Conservation (phyloP, 2,113 vertebrate species). For the Columbina picui region DNA sequence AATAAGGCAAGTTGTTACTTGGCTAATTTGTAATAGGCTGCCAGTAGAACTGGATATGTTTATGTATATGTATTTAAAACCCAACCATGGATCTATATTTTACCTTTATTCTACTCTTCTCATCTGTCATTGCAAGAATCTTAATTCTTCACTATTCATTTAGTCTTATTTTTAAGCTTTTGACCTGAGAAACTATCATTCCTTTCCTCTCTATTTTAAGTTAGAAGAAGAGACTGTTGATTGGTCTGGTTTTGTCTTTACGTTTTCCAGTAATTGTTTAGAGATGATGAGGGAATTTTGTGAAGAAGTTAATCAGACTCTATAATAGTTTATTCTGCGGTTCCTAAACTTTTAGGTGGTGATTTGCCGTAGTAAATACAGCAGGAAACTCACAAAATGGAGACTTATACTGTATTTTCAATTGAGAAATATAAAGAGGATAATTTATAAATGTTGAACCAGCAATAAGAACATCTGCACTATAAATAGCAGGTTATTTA, state of each 20-base stretch:
- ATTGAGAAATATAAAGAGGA: background rate
- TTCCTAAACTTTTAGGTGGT: background rate
- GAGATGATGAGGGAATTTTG: background rate
- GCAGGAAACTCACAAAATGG: rapidly evolving
- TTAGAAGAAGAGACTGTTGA: background rate
- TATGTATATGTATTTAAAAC: background rate
- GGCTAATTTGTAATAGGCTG: background rate
- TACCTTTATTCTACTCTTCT: background rate
- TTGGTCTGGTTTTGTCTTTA: background rate
- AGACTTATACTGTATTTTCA: background rate
- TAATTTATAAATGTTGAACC: background rate
- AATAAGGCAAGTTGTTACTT: background rate
- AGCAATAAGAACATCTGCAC: background rate
- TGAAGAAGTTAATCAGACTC: background rate
- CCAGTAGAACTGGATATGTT: background rate
- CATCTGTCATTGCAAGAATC: background rate
- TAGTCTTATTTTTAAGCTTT: background rate
- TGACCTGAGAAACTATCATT: background rate
- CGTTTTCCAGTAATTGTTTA: background rate
- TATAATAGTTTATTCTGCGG: background rate
- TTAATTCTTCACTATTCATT: background rate
- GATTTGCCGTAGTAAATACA: background rate
- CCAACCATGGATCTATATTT: background rate
- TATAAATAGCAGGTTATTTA: background rate
- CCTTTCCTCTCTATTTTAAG: background rate